Evolutionary conservation across 2,113 vertebrate genomes (phyloP), one percentile per base, ranked within the genome.

Genomic region (Datnioides undecimradiatus): DNA sequence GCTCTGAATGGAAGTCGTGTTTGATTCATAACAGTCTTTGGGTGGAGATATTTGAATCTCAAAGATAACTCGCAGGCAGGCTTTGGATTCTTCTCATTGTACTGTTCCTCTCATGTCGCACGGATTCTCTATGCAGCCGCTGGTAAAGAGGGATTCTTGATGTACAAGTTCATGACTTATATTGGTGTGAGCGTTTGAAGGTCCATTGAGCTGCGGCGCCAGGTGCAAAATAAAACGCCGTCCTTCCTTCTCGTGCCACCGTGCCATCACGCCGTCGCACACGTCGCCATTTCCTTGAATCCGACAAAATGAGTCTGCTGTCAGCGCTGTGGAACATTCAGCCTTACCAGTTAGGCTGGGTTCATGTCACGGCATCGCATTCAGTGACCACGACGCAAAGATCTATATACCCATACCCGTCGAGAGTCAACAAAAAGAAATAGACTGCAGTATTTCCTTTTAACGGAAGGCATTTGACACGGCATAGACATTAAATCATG

Each of bases 1-100:
- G 8, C 46, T 43, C 45, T 80, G 67, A 81, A 85, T 73, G 66
- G 54, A 33, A 41, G 36, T 48, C n/a, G 66, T 76, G 67, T 77
- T 63, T 73, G 63, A 67, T 80, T 80, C 59, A 65, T 14, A 73
- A 60, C 34, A 36, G 48, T 52, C 27, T 8, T 12, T 25, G 19
- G 48, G 17, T 65, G 51, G 66, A 71, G 59, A 55, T 52, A 65
- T 77, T 51, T 52, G 46, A 76, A 48, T 60, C 45, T 55, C n/a
- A 79, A 64, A 36, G 48, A 69, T 63, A 43, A 14, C 43, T 51
- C 7, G 14, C 31, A 5, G 48, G 49, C 38, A 46, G 13, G 23
- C 33, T 68, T 31, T 41, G 23, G 13, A 41, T 48, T 70, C 51
- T 48, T 43, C 11, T 46, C 41, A 19, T 34, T 58, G 54, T 23